Evolutionary conservation across 2,113 vertebrate species (phyloP).

Genomic region (Nycticebus coucang): DNA sequence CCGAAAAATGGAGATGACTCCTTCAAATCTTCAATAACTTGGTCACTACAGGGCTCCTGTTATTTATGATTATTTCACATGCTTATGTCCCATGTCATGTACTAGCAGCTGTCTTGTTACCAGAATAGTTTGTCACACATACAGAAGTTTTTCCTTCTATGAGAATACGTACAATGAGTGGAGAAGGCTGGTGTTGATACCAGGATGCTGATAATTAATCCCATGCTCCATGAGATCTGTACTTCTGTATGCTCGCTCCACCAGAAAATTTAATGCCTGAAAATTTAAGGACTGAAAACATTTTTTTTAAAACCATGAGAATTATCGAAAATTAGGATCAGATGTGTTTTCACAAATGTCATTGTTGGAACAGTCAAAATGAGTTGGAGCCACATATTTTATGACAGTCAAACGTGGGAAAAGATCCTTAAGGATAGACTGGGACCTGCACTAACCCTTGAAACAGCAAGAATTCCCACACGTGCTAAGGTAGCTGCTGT

Average conservation of each 20-base stretch:
- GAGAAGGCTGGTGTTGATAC: neutral
- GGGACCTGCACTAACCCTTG: no score
- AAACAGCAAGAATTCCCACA: no score
- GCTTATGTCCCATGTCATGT: neutral
- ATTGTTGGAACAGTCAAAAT: slow-evolving; percentile 98
- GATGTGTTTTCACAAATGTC: slow-evolving; percentile 98
- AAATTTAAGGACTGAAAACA: neutral
- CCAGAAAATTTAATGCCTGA: neutral
- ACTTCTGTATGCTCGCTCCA: neutral
- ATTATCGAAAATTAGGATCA: slow-evolving; percentile 93
- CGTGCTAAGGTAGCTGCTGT: slow-evolving; percentile 92
- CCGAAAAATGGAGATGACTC: neutral
- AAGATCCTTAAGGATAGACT: slow-evolving; percentile 90
- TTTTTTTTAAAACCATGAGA: neutral
- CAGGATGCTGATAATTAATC: neutral
- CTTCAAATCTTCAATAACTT: neutral
- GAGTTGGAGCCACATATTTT: slow-evolving; percentile 98
- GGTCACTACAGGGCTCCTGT: neutral
- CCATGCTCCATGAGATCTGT: neutral
- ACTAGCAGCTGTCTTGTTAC: neutral
- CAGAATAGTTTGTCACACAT: neutral
- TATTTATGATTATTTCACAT: neutral
- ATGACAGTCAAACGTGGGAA: slow-evolving; percentile 97
- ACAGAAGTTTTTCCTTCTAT: neutral
- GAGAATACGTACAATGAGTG: neutral